Evolutionary conservation across 2,113 vertebrate genomes (phyloP).

Genomic region (Chloebia gouldiae): DNA sequence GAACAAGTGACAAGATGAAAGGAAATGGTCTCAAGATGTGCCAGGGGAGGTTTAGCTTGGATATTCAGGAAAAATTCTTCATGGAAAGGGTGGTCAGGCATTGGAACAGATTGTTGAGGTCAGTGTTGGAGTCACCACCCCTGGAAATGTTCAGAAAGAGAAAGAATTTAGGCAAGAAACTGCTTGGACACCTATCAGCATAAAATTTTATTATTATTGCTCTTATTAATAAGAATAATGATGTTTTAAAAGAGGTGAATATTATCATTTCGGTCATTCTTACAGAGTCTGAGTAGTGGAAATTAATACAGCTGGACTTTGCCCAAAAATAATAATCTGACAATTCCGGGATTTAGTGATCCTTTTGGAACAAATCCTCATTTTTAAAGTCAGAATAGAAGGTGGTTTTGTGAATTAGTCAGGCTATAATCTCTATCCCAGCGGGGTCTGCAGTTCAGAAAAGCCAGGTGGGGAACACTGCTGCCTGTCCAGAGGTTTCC

Average conservation of each 20-base stretch:
- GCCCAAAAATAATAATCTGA: background rate
- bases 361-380: background rate
- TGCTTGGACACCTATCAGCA: background rate
- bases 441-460: background rate
- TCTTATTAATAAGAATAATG: background rate
- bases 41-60: background rate
- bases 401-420: background rate
- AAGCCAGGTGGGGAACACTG: background rate
- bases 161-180: background rate
- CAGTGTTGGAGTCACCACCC: background rate
- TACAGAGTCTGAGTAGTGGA: background rate
- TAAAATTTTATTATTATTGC: background rate
- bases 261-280: background rate
- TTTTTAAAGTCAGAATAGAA: background rate
- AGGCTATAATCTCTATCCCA: background rate
- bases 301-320: background rate
- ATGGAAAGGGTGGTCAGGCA: background rate
- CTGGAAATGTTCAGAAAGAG: background rate
- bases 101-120: background rate
- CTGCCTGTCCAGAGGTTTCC: background rate
- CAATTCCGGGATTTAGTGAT: background rate
- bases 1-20: background rate
- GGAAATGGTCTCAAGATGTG: rapidly evolving
- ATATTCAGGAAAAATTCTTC: background rate
- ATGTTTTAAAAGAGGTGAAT: background rate